Percentiles rank a stretch among this genome's conserved stretches.
phyloP scores from a whole-genome alignment of 1,140 invertebrate species.

The Drosophila bifasciata region DNA sequence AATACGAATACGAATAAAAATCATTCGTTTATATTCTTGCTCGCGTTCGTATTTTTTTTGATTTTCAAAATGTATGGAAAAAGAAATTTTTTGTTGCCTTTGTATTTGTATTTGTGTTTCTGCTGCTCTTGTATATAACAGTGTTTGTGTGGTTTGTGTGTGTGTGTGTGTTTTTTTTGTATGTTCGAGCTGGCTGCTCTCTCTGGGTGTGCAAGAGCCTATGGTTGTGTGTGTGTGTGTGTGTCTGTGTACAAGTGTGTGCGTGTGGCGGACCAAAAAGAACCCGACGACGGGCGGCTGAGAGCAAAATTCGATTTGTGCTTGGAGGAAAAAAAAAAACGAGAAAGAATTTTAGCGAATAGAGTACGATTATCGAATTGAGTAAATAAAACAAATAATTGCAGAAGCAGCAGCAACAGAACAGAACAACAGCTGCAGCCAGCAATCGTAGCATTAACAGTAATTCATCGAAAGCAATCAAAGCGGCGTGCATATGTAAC shows the following conservation, averaged over 20 bases:
- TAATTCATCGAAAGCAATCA: constrained; percentile 54
- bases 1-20: constrained; percentile 38
- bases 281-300: constrained; percentile 68
- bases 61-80: constrained; percentile 64
- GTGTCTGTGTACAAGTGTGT: constrained; percentile 44
- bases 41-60: constrained; percentile 51
- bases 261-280: constrained; percentile 71
- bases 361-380: constrained; percentile 68
- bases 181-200: constrained; percentile 27
- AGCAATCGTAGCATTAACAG: constrained; percentile 55
- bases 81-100: constrained; percentile 73
- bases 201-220: constrained; percentile 42
- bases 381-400: constrained; percentile 59
- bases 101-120: not conserved
- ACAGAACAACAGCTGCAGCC: constrained; percentile 1
- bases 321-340: constrained; percentile 50
- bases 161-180: constrained; percentile 28
- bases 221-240: constrained; percentile 11
- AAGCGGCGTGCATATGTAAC: constrained; percentile 47
- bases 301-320: constrained; percentile 77
- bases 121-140: constrained; percentile 24
- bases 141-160: constrained; percentile 29
- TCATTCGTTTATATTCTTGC: constrained; percentile 57
- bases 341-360: constrained; percentile 60
- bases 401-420: constrained; percentile 30